Evolutionary conservation across 1,140 invertebrate species (phyloP).

Genomic region (Drosophila miranda): DNA sequence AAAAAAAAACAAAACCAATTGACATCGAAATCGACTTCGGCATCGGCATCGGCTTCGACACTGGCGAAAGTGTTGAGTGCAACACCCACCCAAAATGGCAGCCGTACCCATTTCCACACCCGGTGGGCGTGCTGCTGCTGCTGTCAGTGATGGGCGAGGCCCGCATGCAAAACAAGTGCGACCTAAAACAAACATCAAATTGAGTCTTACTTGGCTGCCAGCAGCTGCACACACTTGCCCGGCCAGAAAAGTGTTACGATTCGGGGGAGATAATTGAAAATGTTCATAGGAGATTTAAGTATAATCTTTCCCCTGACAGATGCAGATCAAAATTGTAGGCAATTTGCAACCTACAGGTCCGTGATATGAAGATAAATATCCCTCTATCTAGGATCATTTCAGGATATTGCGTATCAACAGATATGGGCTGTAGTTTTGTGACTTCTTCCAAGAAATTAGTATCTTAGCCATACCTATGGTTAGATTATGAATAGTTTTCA

Average conservation of each 20-base stretch:
- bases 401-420: too few relatives aligned
- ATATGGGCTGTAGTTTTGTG: too few relatives aligned
- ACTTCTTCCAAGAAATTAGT: too few relatives aligned
- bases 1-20: conserved; percentile 49
- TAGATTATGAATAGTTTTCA: too few relatives aligned
- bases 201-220: background rate
- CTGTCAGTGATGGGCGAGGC: conserved; percentile 45
- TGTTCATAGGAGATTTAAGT: too few relatives aligned
- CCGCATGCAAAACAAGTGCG: conserved; percentile 57
- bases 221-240: conserved; percentile 15
- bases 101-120: conserved; percentile 54
- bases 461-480: too few relatives aligned
- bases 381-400: too few relatives aligned
- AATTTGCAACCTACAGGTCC: too few relatives aligned
- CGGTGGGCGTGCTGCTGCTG: conserved; percentile 24
- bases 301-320: too few relatives aligned
- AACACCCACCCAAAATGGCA: conserved; percentile 77
- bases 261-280: conserved; percentile 22
- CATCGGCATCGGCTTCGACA: conserved; percentile 1
- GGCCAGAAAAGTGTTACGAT: background rate
- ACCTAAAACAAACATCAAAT: conserved; percentile 25
- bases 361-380: too few relatives aligned
- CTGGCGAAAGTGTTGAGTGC: conserved; percentile 74
- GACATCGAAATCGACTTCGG: conserved; percentile 30
- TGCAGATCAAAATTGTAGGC: too few relatives aligned